phyloP scores from a whole-genome alignment of 2,888 invertebrate genomes.

The Lepidochitona cinerea region DNA sequence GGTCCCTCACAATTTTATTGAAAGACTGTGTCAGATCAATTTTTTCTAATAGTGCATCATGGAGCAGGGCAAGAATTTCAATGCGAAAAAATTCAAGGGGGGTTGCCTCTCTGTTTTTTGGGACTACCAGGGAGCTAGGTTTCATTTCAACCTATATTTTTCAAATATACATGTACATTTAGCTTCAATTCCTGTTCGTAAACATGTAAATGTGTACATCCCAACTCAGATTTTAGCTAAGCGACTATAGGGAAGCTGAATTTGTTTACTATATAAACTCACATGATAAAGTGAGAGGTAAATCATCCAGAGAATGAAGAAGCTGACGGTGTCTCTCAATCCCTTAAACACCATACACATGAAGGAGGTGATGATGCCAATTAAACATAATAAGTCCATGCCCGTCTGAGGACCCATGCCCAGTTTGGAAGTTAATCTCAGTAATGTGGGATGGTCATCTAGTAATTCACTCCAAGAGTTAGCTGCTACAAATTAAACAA shows the following conservation, averaged over 20 bases:
- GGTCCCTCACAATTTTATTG: no score
- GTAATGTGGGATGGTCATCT: slow-evolving; percentile 76
- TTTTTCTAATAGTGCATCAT: no score
- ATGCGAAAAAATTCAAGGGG: no score
- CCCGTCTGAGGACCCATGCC: slow-evolving; percentile 79
- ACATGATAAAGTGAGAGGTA: slow-evolving; percentile 83
- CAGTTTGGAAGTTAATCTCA: slow-evolving; percentile 79
- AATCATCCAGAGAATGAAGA: slow-evolving; percentile 78
- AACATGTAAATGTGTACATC: no score
- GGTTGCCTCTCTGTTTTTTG: no score
- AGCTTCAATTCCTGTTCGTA: background rate
- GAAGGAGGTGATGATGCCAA: slow-evolving; percentile 79
- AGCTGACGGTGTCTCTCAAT: slow-evolving; percentile 74
- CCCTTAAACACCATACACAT: slow-evolving; percentile 74
- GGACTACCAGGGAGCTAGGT: no score
- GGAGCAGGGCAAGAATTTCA: no score
- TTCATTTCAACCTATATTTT: no score
- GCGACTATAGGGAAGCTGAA: no score
- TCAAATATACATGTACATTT: background rate
- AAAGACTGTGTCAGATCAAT: no score
- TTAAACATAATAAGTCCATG: slow-evolving; percentile 79
- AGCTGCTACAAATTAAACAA: slow-evolving; percentile 42
- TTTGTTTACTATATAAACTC: no score
- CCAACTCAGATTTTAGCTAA: no score
- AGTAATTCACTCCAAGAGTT: slow-evolving; percentile 54